A percentile compares a stretch with the other conserved stretches of the same genome.
These are phyloP conservation scores for Brienomyrus longianalis DNA, from an alignment of 2,113 vertebrate genomes.

Conservation along the genomic window DNA sequence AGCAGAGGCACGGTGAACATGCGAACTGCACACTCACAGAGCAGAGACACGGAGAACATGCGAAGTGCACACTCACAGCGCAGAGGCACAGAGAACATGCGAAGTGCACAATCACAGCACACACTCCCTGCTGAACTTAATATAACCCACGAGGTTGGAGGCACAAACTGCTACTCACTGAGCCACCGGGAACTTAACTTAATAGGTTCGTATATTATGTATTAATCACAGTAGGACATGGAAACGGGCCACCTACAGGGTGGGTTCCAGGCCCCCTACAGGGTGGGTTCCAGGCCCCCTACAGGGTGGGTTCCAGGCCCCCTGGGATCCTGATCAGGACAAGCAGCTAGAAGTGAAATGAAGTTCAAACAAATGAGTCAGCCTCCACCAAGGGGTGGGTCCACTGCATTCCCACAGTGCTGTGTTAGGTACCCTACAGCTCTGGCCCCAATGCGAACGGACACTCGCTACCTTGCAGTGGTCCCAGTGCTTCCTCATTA, in stretches of 20 bases:
- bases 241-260: not conserved
- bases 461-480: not conserved
- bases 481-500: not conserved
- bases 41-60: too few species aligned
- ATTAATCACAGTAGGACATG: not conserved
- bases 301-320: not conserved
- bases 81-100: not conserved
- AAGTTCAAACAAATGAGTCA: too few species aligned
- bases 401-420: not conserved
- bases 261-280: too few species aligned
- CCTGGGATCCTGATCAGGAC: too few species aligned
- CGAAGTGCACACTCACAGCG: not conserved
- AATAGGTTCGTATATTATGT: not conserved
- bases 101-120: too few species aligned
- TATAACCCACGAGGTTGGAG: not conserved
- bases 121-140: not conserved
- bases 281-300: too few species aligned
- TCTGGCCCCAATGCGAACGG: not conserved
- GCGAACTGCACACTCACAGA: too few species aligned
- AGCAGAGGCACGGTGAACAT: too few species aligned
- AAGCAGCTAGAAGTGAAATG: too few species aligned
- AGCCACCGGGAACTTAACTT: not conserved
- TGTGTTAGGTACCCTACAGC: not conserved
- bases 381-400: too few species aligned
- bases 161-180: not conserved